Percentiles rank a stretch among this genome's conserved stretches.
phyloP scores from a whole-genome alignment of 1,140 invertebrate genomes.

The Elymnias hypermnestra region DNA sequence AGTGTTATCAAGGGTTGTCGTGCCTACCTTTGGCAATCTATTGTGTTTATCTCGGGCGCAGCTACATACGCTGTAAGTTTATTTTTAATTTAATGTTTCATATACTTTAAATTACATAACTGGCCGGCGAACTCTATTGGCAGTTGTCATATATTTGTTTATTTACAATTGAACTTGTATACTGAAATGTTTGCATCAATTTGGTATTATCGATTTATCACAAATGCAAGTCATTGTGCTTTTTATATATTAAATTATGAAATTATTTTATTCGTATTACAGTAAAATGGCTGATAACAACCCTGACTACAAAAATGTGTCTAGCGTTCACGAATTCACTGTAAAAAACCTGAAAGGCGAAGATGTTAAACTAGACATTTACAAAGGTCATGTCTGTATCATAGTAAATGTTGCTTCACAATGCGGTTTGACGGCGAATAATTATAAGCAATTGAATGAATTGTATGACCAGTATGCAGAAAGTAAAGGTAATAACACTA shows the following conservation, averaged over 20 bases:
- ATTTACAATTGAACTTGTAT: conserved; percentile 16
- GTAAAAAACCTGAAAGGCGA: conserved; percentile 87
- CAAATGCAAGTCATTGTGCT: no score
- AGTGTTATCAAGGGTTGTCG: conserved; percentile 41
- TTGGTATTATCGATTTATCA: no score
- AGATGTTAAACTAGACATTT: conserved; percentile 84
- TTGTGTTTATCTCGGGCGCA: conserved; percentile 46
- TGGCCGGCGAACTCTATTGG: conserved; percentile 3
- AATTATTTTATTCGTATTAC: not conserved
- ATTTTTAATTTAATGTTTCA: not conserved
- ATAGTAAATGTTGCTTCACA: conserved; percentile 95
- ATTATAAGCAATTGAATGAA: conserved; percentile 87
- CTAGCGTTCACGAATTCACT: conserved; percentile 86
- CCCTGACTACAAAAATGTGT: conserved; percentile 76
- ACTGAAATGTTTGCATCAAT: no score
- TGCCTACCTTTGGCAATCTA: conserved; percentile 39
- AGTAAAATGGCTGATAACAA: conserved; percentile 60
- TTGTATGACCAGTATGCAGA: conserved; percentile 85
- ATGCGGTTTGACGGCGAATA: conserved; percentile 88
- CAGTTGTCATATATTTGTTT: conserved; percentile 4
- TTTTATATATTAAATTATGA: not conserved
- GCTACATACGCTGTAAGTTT: conserved; percentile 49
- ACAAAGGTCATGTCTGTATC: conserved; percentile 84
- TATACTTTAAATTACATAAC: conserved; percentile 5
- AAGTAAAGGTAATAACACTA: conserved; percentile 69